Evolutionary conservation across 2,888 invertebrate species (phyloP), one percentile per base, ranked within the genome.

Genomic region (Trachelus tabidus): DNA sequence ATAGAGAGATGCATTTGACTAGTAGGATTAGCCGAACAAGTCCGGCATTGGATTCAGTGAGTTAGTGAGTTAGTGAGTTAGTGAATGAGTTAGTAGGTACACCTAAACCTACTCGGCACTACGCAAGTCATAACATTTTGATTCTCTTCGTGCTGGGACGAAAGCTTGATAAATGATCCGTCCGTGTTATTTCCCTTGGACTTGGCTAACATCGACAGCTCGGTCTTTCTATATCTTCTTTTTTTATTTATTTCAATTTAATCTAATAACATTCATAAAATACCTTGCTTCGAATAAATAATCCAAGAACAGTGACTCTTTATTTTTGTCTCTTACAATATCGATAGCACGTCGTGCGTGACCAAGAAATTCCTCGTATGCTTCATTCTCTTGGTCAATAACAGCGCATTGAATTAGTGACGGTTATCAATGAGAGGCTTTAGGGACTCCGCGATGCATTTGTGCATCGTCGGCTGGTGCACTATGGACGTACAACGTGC

Each of bases 381-480:
- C 69, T 69, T 69, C 69, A 15, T 33, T 30, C 69, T 33, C 40
- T 40, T 40, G 40, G 40, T 40, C 40, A 40, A 40, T 40, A 40
- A 40, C 40, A 40, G 40, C 40, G 33, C 33, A 69, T 33, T 30
- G 69, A 33, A 69, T 69, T 69, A 69, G 69, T 69, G 15, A 69
- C 69, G 69, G 69, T 69, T 33, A 69, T 69, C 69, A 69, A 69
- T 69, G 69, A 33, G 69, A 69, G 69, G 69, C 69, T 69, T 69
- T 69, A 69, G 69, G 40, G 40, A 69, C 69, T 33, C 30, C 0
- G 33, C 69, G 69, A 69, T 33, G 69, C 31, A 30, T 33, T 69
- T 69, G 69, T 69, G 69, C 69, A 33, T 30, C 69, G 69, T 31
- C 33, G 69, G 40, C 40, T 40, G 40, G 15, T 40, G 40, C 40